Conservation (phyloP, 2,113 vertebrate genomes). For the Plectropomus leopardus region DNA sequence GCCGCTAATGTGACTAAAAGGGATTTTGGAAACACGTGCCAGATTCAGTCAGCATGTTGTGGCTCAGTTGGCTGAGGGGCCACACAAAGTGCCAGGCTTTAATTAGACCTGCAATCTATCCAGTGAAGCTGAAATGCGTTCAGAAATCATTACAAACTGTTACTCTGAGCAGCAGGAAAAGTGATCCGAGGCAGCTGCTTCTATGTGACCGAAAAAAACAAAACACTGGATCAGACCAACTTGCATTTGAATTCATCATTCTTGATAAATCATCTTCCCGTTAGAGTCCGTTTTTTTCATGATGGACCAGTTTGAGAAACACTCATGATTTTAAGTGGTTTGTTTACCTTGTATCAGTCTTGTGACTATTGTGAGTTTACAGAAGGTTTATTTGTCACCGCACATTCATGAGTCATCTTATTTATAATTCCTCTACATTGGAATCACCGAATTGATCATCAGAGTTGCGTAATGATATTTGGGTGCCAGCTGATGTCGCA, state of each 20-base stretch:
- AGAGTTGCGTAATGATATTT: neutral
- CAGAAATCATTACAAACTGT: neutral
- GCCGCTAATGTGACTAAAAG: neutral
- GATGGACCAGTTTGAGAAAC: too few species aligned
- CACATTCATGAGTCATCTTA: neutral
- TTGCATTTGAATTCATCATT: neutral
- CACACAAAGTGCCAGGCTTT: neutral
- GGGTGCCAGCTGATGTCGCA: neutral
- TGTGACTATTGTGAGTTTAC: neutral
- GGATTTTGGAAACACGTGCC: neutral
- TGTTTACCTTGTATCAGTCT: neutral
- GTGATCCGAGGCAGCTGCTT: neutral
- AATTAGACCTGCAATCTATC: constrained; percentile 2
- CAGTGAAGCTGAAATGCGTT: neutral
- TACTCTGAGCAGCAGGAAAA: neutral
- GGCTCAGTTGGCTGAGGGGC: neutral
- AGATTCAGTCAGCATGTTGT: neutral
- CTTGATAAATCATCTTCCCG: neutral
- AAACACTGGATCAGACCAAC: neutral
- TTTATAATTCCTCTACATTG: neutral
- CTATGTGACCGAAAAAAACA: neutral
- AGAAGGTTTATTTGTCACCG: neutral
- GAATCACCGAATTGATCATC: neutral
- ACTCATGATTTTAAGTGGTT: neutral
- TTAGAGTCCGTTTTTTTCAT: neutral